Base-by-base conservation (phyloP, 2,888 invertebrate species). In the Cordylochernes scorpioides region DNA sequence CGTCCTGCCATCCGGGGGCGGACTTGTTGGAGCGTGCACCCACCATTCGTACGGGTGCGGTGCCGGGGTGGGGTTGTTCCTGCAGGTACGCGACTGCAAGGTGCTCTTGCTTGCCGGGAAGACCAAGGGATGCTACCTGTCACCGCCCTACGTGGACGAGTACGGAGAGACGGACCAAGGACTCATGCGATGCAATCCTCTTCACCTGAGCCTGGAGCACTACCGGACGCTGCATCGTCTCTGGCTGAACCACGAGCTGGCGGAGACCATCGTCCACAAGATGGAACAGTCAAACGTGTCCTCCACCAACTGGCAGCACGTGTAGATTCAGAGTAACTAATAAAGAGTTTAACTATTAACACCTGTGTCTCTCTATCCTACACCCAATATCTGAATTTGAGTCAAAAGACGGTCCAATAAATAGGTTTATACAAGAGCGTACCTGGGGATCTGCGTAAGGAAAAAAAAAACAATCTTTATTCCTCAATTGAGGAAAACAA, bases 151-250 rank as follows among this genome's bases (percentile, higher is more conserved):
- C 55, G 62, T 94, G 33, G 97, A 97, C 55, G 72, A 73, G 40
- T 97, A 94, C 50, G 94, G 94, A 6, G 97, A 97, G 57, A 82
- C 88, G 4, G 94, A 94, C 58, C 74, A 82, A 59, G 91, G 91
- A 5, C 62, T 97, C 25, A 63, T 84, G 26, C 68, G 97, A 28
- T 94, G 97, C 14, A 91, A 97, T 56, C 94, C 97, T 0, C 60
- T 99, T 15, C 68, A 68, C 43, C 59, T 99, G 36, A 82, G 82
- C 54, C 58, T 60, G 19, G 70, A 73, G 37, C 68, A 75, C 32
- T 97, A 91, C 58, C 47, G 66, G 44, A 67, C 71, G 46, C 62
- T 91, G 41, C 73, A 86, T 49, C 64, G 70, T 49, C 59, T 77
- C 45, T 97, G 94, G 94, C 61, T 94, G 30, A 65, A 70, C 34